Conservation (phyloP, 2,797 vertebrate genomes). For the Huso huso region DNA sequence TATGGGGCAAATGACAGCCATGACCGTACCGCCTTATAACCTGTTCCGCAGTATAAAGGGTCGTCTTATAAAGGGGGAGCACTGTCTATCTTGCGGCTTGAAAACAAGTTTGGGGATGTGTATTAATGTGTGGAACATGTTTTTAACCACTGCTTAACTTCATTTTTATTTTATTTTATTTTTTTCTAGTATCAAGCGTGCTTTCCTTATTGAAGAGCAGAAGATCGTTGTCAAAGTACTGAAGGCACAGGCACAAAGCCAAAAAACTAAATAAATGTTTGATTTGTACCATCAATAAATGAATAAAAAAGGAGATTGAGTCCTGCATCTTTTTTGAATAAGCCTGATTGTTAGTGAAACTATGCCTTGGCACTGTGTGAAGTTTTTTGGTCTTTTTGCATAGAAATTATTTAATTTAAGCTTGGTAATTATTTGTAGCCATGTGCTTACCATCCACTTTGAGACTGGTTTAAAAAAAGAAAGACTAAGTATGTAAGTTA, state of each 20-base stretch:
- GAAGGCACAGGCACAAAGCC: conserved; percentile 97
- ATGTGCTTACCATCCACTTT: too few species aligned
- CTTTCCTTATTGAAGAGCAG: conserved; percentile 98
- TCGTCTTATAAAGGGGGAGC: too few species aligned
- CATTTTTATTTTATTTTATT: conserved; percentile 1
- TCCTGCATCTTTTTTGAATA: neutral
- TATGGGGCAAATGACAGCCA: too few species aligned
- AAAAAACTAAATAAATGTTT: conserved; percentile 83
- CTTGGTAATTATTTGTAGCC: too few species aligned
- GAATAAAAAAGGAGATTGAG: neutral
- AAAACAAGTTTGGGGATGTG: neutral
- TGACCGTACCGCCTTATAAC: too few species aligned
- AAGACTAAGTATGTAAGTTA: too few species aligned
- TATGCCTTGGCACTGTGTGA: too few species aligned
- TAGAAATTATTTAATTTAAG: too few species aligned
- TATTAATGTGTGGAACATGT: neutral
- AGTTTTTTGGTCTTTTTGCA: too few species aligned
- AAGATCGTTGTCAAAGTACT: conserved; percentile 98
- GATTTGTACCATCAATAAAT: conserved; percentile 62
- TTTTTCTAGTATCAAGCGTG: conserved; percentile 84
- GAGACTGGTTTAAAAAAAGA: neutral
- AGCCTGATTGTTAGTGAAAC: too few species aligned
- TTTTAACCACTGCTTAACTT: neutral
- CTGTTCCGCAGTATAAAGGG: too few species aligned
- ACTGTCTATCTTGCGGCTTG: too few species aligned